phyloP scores from a whole-genome alignment of 2,888 invertebrate genomes.

The Belgica antarctica region DNA sequence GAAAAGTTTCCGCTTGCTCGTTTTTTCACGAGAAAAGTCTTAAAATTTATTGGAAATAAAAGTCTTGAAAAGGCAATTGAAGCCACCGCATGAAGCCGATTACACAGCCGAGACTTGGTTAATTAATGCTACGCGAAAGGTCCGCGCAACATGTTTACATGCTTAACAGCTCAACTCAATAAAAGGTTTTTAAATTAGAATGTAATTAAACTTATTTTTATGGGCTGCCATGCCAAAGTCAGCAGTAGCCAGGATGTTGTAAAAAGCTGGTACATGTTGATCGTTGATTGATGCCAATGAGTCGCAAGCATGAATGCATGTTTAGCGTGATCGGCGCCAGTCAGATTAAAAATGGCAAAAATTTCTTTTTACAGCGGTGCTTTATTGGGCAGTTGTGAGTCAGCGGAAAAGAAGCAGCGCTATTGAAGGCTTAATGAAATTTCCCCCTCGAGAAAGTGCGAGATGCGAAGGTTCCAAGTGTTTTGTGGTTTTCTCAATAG shows the following conservation, averaged over 20 bases:
- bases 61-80: constrained; percentile 6
- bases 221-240: not conserved
- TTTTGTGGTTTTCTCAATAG: not conserved
- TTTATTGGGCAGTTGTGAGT: not conserved
- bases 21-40: not conserved
- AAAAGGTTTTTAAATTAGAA: no score
- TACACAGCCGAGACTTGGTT: not conserved
- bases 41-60: not conserved
- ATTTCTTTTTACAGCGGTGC: not conserved
- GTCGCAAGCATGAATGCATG: not conserved
- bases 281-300: not conserved
- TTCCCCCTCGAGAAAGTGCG: not conserved
- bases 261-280: not conserved
- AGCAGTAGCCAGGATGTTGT: not conserved
- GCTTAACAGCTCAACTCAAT: not conserved
- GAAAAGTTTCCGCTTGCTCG: no score
- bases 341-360: not conserved
- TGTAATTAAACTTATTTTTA: not conserved
- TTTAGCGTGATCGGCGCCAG: not conserved
- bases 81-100: not conserved
- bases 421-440: not conserved
- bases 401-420: not conserved
- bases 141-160: not conserved
- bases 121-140: not conserved
- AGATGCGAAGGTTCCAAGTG: not conserved